Evolutionary conservation across 1,140 invertebrate genomes (phyloP).

Genomic region (Colletes latitarsis): DNA sequence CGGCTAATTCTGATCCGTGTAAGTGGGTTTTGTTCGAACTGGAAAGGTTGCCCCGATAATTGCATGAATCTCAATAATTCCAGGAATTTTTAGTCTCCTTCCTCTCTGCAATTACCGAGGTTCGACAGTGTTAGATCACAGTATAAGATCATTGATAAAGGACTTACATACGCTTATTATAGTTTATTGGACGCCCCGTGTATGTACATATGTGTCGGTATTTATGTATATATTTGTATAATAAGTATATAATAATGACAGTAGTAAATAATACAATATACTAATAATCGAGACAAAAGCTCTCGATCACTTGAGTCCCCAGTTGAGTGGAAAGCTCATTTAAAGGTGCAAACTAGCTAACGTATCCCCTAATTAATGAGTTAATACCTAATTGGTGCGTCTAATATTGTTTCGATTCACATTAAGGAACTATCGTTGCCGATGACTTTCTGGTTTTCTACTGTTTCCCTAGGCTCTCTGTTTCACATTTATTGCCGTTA

Average conservation of each 20-base stretch:
- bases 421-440: constrained; percentile 44
- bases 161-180: background rate
- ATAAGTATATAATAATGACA: constrained; percentile 35
- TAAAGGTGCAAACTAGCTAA: constrained; percentile 33
- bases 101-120: too few species aligned
- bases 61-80: too few species aligned
- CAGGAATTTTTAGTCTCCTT: too few species aligned
- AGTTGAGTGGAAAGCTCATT: constrained; percentile 50
- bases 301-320: constrained; percentile 52
- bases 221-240: constrained; percentile 39
- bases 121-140: background rate
- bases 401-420: constrained; percentile 43
- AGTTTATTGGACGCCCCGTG: constrained; percentile 14
- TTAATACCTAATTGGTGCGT: constrained; percentile 41
- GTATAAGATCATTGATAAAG: background rate
- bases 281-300: constrained; percentile 20
- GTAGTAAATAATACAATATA: constrained; percentile 37
- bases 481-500: background rate
- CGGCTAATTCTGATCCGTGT: too few species aligned
- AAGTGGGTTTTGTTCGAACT: too few species aligned
- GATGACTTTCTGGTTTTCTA: constrained; percentile 17
- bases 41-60: too few species aligned
- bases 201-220: constrained; percentile 3
- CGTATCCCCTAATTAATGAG: constrained; percentile 1
- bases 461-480: background rate